phyloP scores from a whole-genome alignment of 2,113 vertebrate species.

The Pagrus major region DNA sequence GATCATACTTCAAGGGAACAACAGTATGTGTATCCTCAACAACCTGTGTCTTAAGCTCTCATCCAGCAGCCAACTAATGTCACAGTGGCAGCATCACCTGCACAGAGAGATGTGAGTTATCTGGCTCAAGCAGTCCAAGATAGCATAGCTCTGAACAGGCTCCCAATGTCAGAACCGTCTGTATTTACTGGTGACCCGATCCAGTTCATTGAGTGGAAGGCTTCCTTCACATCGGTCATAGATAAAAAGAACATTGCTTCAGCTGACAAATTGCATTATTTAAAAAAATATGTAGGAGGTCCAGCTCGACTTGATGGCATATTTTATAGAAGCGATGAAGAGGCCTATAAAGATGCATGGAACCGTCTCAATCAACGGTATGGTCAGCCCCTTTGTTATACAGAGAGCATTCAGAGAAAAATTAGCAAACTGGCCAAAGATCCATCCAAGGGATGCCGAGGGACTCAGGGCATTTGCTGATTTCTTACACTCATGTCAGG shows the following conservation, averaged over 20 bases:
- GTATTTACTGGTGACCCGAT: conserved; percentile 14
- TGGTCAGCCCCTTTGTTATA: conserved; percentile 5
- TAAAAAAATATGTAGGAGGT: conserved; percentile 21
- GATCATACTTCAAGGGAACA: too few species aligned
- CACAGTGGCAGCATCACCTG: background rate
- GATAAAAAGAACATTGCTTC: conserved; percentile 17
- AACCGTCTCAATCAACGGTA: conserved; percentile 18
- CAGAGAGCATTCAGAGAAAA: conserved; percentile 15
- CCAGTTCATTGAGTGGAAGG: conserved; percentile 23
- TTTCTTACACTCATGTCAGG: conserved; percentile 8
- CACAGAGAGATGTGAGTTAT: background rate
- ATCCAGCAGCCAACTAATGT: background rate
- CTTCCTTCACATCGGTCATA: conserved; percentile 7
- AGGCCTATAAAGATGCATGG: conserved; percentile 20
- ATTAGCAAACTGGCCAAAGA: conserved; percentile 1
- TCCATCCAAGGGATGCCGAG: conserved; percentile 19
- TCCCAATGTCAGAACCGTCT: conserved; percentile 33
- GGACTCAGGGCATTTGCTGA: conserved; percentile 3
- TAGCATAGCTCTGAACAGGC: conserved; percentile 12
- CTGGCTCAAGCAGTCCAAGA: conserved; percentile 41
- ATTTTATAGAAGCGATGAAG: conserved; percentile 8
- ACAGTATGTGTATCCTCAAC: background rate
- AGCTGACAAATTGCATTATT: conserved; percentile 25
- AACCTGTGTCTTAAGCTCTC: background rate
- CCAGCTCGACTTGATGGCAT: conserved; percentile 19